Evolutionary conservation across 2,113 vertebrate genomes (phyloP), one percentile per base, ranked within the genome.

Genomic region (Anolis sagrei): DNA sequence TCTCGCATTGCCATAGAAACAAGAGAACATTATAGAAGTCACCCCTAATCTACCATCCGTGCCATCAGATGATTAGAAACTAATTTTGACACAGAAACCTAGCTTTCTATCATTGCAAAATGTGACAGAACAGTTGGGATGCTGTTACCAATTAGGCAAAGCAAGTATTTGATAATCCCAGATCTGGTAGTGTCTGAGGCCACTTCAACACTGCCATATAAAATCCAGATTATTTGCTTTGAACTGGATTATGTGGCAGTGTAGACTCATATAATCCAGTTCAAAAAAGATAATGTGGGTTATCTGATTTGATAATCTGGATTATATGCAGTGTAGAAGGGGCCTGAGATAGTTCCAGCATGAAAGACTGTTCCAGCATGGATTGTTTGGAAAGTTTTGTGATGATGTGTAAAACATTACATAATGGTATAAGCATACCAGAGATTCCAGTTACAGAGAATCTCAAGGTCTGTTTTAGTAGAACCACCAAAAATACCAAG

Each of bases 361-460:
- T n/a, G 36, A 18, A 25, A 48, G 7, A 48, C 25, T n/a, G 14
- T 48, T 32, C 61, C 36, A 10, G 6, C 5, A 66, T 68, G 25
- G 25, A 48, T 7, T 5, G 29, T 23, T 61, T 90, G 91, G 90
- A 91, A 92, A 92, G 85, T 92, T 93, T 88, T 93, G 92, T 86
- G 91, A 92, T 9, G 18, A 32, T n/a, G 29, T 32, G 13, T 29
- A 36, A 49, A 64, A 69, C 4, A n/a, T 51, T 18, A 66, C 23
- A 54, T 54, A 13, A 54, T 9, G 9, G 51, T 54, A 54, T 54
- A 54, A 54, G 51, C 14, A 54, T 14, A 54, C 9, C 51, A 54
- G 51, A 54, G 51, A 54, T 14, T 54, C 14, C 51, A 54, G 51
- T 14, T 54, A 13, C 51, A 54, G 51, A 54, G 51, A 54, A 54